Evolutionary conservation across 2,113 vertebrate species (phyloP), one percentile per base, ranked within the genome.

Genomic region (Nematolebias whitei): DNA sequence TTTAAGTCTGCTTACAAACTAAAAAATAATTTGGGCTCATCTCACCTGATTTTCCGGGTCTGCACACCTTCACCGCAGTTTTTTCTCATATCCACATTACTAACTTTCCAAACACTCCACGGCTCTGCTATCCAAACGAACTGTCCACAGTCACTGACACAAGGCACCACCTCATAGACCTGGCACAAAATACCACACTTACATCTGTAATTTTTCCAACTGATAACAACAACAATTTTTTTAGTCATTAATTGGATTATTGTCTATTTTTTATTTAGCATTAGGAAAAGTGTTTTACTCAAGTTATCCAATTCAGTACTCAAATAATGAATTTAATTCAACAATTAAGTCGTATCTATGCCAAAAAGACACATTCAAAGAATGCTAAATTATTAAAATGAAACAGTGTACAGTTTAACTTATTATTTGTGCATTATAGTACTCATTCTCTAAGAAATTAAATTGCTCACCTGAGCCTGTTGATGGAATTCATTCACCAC

Each of bases 41-140:
- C 79, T 89, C 92, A 98, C 98, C 96, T 94, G 80, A 99, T 96
- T 94, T 98, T 99, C 20, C 96, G 91, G 5, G 98, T 99, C 65
- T 98, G 96, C 48, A 99, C 96, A 0, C 97, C 97, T 85, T 97
- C 95, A 53, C 97, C 98, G 44, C 98, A 99, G 92, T 99, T 99
- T 49, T 96, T 94, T 69, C 93, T 94, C 49, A 94, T 91, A 78
- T 98, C 93, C 66, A 97, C 95, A 0, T 93, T 96, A 67, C 94
- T 98, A 84, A 99, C 96, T 75, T 98, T 99, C 94, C 98, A 99
- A 24, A 98, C 78, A 0, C 96, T 98, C 98, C 98, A 99, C 0
- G 96, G 95, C 53, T 99, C 98, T 2, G 95, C 92, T 68, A 97
- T 87, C 94, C 98, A 98, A 0, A 97, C 65, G 1, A 97, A 96